These are phyloP conservation scores for Chlorodrepanis virens DNA, from an alignment of 2,113 vertebrate genomes.

Conservation along the genomic window DNA sequence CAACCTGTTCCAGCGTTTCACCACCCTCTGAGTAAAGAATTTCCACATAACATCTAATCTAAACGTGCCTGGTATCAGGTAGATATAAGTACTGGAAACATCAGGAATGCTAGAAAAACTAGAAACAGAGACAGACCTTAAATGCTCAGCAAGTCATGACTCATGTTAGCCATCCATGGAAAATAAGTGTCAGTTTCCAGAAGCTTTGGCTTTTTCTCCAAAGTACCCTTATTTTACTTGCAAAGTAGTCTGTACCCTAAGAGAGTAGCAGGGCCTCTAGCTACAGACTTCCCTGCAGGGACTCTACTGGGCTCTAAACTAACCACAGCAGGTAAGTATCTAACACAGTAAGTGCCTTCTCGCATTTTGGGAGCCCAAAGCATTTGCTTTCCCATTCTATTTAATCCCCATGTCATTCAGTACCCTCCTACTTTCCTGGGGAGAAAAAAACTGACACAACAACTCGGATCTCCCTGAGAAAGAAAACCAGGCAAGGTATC, in stretches of 20 bases:
- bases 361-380: neutral
- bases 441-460: neutral
- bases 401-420: neutral
- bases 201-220: neutral
- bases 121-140: neutral
- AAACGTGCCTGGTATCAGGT: accelerated
- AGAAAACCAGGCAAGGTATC: neutral
- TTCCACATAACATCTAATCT: neutral
- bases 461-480: neutral
- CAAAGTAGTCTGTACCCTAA: neutral
- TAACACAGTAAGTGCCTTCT: neutral
- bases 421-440: neutral
- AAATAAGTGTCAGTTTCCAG: neutral
- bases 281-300: neutral
- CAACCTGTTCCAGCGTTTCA: neutral
- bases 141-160: neutral
- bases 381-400: neutral
- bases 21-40: neutral
- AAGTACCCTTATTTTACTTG: neutral
- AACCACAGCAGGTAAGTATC: neutral
- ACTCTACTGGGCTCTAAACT: neutral
- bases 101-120: neutral
- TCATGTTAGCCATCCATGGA: neutral
- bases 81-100: neutral
- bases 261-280: neutral